Base-by-base conservation (phyloP, 2,113 vertebrate species). In the Podiceps cristatus region DNA sequence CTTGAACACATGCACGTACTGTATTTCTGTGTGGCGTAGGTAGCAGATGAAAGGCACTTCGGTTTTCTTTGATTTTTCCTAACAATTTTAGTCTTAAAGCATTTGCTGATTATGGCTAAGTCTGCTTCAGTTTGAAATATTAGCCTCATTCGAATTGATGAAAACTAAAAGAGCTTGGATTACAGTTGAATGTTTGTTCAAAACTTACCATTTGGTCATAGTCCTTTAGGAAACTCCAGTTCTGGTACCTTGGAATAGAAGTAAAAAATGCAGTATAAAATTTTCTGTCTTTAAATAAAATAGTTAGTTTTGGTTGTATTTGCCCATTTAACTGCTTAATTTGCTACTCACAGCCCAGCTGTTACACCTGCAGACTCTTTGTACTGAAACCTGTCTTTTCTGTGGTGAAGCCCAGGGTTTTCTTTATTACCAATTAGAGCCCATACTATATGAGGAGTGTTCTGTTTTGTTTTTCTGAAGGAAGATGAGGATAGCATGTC, bases 211-310 rank as follows among this genome's bases (percentile, higher is more conserved):
- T 83, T 68, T 98, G 97, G 92, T 99, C 98, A 52, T 98, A 98
- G 79, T 98, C 97, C 79, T 96, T 98, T 59, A 99, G 98, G 95
- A 99, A 99, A 82, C 96, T 98, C 99, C 99, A 99, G 28, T 98
- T 99, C 94, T 98, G 98, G 84, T 98, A 96, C 98, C 99, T 99
- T 98, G 66, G 60, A 93, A 94, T 74, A 93, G 80, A 96, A 90
- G 55, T 15, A 9, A 49, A 59, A 95, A 93, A 85, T 50, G 13
- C 10, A 52, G 24, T 24, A 31, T 84, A 33, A 91, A 22, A 2
- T 72, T n/a, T 50, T 81, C 29, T 85, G 23, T 50, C 52, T 89
- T 86, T 50, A 67, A 58, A 62, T 85, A 59, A 73, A 86, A 52
- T 60, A 78, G 15, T 37, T 63, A 28, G 13, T 66, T n/a, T 35